Conservation (phyloP, 2,113 vertebrate species). For the Passer montanus region DNA sequence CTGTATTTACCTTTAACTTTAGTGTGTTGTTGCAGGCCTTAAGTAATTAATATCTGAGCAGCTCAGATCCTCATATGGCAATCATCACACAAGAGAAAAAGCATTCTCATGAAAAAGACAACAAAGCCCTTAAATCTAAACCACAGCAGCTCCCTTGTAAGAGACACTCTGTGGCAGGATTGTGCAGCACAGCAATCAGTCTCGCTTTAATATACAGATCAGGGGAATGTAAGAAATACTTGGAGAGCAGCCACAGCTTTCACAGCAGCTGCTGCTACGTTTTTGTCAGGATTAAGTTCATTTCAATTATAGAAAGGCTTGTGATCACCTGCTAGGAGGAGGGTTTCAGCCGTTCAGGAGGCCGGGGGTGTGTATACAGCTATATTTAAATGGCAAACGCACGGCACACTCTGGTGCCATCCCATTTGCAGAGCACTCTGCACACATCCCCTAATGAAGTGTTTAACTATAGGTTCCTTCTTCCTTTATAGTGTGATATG, state of each 20-base stretch:
- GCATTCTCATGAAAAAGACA: slow-evolving; percentile 33
- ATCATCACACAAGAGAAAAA: neutral
- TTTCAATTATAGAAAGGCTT: slow-evolving; percentile 63
- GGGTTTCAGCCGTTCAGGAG: neutral
- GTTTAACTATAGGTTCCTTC: neutral
- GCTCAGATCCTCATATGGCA: neutral
- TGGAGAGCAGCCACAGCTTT: slow-evolving; percentile 58
- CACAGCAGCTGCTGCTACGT: slow-evolving; percentile 46
- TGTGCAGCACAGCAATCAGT: neutral
- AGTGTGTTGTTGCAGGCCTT: neutral
- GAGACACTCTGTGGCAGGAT: slow-evolving; percentile 26
- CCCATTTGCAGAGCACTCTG: neutral
- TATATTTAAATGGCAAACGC: slow-evolving; percentile 34
- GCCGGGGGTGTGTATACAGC: neutral
- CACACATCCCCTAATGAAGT: neutral
- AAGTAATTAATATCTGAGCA: slow-evolving; percentile 23
- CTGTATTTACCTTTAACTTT: neutral
- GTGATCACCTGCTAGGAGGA: slow-evolving; percentile 56
- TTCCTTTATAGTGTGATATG: neutral
- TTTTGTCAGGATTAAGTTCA: slow-evolving; percentile 44
- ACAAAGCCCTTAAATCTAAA: slow-evolving; percentile 41
- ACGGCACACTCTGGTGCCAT: neutral
- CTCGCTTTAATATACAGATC: slow-evolving; percentile 7
- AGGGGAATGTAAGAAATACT: slow-evolving; percentile 37
- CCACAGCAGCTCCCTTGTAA: neutral